Percentiles rank a stretch among this genome's conserved stretches.
phyloP scores from a whole-genome alignment of 1,140 invertebrate genomes.

The Tenebrio molitor region DNA sequence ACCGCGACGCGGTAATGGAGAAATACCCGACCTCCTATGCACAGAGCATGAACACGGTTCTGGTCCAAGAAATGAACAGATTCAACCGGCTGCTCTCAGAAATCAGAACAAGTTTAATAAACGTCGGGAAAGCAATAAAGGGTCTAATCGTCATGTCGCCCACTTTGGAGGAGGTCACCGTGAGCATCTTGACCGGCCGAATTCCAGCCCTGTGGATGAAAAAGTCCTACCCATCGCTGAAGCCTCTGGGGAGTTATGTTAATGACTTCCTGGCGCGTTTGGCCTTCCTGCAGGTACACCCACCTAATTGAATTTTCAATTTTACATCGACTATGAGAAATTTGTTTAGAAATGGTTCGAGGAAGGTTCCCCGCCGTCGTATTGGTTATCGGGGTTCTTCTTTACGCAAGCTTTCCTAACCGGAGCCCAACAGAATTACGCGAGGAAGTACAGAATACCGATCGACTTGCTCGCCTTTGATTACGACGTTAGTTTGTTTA shows the following conservation, averaged over 20 bases:
- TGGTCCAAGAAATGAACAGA: slow-evolving; percentile 93
- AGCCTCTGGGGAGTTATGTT: slow-evolving; percentile 92
- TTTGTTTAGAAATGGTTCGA: slow-evolving; percentile 83
- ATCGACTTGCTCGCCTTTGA: slow-evolving; percentile 92
- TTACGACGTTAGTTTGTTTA: slow-evolving; percentile 73
- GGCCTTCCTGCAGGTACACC: slow-evolving; percentile 79
- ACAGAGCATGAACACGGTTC: slow-evolving; percentile 93
- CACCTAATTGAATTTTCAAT: slow-evolving; percentile 4
- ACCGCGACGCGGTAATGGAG: slow-evolving; percentile 75
- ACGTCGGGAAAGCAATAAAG: slow-evolving; percentile 93
- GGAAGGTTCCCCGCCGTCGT: slow-evolving; percentile 83
- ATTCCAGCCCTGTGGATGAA: slow-evolving; percentile 88
- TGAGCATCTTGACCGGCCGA: slow-evolving; percentile 85
- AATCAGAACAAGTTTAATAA: slow-evolving; percentile 82
- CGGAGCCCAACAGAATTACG: slow-evolving; percentile 93
- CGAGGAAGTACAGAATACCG: slow-evolving; percentile 90
- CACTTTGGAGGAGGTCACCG: slow-evolving; percentile 89
- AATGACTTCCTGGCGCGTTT: slow-evolving; percentile 88
- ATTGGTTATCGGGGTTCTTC: slow-evolving; percentile 96
- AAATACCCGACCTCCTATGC: slow-evolving; percentile 86
- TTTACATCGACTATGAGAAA: slow-evolving; percentile 15
- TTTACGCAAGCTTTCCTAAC: slow-evolving; percentile 97
- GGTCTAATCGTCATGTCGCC: slow-evolving; percentile 88
- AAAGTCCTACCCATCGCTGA: slow-evolving; percentile 93
- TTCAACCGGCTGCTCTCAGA: slow-evolving; percentile 86